Conservation (phyloP, 2,113 vertebrate genomes). For the Microtus ochrogaster region DNA sequence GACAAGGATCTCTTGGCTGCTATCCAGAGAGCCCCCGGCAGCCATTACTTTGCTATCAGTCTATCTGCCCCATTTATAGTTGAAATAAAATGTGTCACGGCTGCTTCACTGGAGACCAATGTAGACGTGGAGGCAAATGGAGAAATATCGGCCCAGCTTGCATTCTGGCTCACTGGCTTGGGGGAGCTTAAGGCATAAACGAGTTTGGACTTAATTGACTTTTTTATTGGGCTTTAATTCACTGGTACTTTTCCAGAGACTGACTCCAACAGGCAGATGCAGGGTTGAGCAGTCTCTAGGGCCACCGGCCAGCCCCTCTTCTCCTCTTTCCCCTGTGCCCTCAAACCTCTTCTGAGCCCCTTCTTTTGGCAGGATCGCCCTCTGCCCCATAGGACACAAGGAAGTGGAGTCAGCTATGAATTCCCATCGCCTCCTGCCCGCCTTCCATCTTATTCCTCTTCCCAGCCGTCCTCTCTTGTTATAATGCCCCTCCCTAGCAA, state of each 20-base stretch:
- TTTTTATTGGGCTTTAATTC: constrained; percentile 84
- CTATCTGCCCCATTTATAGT: constrained; percentile 75
- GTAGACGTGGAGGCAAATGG: constrained; percentile 70
- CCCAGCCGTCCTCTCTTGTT: background rate
- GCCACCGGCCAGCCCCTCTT: background rate
- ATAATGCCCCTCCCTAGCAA: background rate
- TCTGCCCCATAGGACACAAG: background rate
- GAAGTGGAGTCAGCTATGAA: background rate
- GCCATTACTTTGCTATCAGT: constrained; percentile 51
- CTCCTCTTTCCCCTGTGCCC: background rate
- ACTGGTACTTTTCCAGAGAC: constrained; percentile 82
- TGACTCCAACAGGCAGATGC: constrained; percentile 72
- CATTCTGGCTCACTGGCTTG: constrained; percentile 79
- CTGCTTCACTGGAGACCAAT: constrained; percentile 74
- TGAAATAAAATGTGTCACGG: constrained; percentile 78
- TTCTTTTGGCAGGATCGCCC: background rate
- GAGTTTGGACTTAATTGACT: constrained; percentile 82
- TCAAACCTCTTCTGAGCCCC: background rate
- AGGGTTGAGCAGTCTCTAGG: constrained; percentile 48
- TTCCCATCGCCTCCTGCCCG: background rate
- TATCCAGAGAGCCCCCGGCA: constrained; percentile 50
- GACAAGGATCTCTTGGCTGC: background rate
- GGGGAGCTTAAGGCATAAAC: constrained; percentile 80
- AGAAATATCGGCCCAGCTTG: constrained; percentile 77
- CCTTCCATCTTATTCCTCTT: background rate